Conservation (phyloP, 2,888 invertebrate genomes). For the Leucania comma region DNA sequence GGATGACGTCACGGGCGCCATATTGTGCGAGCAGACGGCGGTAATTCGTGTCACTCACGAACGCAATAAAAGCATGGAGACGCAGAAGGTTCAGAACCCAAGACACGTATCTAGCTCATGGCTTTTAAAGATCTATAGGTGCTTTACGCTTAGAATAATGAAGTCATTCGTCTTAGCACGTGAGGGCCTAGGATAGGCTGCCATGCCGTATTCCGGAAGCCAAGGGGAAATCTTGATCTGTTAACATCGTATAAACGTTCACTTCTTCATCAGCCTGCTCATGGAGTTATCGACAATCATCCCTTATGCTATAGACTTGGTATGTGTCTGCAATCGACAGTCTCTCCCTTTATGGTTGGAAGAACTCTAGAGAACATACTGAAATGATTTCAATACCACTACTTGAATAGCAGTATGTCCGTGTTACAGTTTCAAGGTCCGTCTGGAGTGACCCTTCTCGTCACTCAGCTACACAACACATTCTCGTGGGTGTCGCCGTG, state of each 20-base stretch:
- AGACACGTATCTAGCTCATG: constrained; percentile 32
- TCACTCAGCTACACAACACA: not conserved
- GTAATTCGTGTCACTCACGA: constrained; percentile 54
- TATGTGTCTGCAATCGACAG: not conserved
- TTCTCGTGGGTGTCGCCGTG: constrained; percentile 48
- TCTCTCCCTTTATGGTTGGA: not conserved
- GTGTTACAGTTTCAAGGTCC: not conserved
- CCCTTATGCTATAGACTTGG: not conserved
- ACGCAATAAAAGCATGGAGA: constrained; percentile 22
- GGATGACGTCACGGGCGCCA: constrained; percentile 51
- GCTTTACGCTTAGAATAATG: constrained; percentile 5
- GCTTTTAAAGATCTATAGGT: constrained; percentile 12
- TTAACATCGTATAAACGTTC: too few species aligned
- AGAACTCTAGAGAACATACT: not conserved
- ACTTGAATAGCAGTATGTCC: not conserved
- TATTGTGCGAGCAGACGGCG: constrained; percentile 29
- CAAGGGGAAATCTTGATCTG: not conserved
- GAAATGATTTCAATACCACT: not conserved
- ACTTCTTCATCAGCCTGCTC: not conserved
- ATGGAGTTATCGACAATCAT: not conserved
- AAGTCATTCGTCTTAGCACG: not conserved
- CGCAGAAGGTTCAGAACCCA: constrained; percentile 41
- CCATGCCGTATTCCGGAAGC: not conserved
- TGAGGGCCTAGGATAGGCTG: too few species aligned
- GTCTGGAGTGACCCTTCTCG: constrained; percentile 38